phyloP scores from a whole-genome alignment of 2,888 invertebrate species.

The Euplexia lucipara region DNA sequence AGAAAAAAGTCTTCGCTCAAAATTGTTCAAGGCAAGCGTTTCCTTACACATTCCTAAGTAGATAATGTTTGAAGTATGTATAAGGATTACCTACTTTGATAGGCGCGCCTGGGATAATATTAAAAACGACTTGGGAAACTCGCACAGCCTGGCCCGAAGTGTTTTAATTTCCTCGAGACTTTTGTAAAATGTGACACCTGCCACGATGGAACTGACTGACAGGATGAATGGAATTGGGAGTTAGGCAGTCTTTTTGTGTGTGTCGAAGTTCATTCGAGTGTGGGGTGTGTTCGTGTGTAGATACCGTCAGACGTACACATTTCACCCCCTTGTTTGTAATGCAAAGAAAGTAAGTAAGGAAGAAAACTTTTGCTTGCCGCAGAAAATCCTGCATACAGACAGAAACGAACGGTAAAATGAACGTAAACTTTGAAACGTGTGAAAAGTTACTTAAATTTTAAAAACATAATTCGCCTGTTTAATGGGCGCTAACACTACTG shows the following conservation, averaged over 20 bases:
- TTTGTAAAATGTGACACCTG: slow-evolving; percentile 59
- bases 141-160: slow-evolving; percentile 52
- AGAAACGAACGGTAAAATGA: too few species aligned
- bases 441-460: too few species aligned
- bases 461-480: too few species aligned
- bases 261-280: slow-evolving; percentile 13
- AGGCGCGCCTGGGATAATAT: slow-evolving; percentile 48
- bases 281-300: too few species aligned
- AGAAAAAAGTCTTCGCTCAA: slow-evolving; percentile 47
- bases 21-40: slow-evolving; percentile 47
- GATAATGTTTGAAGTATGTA: slow-evolving; percentile 55
- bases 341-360: too few species aligned
- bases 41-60: slow-evolving; percentile 44
- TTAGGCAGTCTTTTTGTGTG: slow-evolving; percentile 4
- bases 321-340: too few species aligned
- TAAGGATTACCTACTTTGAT: slow-evolving; percentile 50
- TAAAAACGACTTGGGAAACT: slow-evolving; percentile 60
- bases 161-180: slow-evolving; percentile 60
- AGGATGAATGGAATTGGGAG: not conserved
- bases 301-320: too few species aligned
- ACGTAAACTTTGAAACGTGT: too few species aligned
- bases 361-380: too few species aligned
- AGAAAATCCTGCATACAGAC: too few species aligned
- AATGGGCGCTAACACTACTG: too few species aligned
- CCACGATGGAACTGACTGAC: slow-evolving; percentile 33